Conservation (phyloP, 2,888 invertebrate species). For the Nezara viridula region DNA sequence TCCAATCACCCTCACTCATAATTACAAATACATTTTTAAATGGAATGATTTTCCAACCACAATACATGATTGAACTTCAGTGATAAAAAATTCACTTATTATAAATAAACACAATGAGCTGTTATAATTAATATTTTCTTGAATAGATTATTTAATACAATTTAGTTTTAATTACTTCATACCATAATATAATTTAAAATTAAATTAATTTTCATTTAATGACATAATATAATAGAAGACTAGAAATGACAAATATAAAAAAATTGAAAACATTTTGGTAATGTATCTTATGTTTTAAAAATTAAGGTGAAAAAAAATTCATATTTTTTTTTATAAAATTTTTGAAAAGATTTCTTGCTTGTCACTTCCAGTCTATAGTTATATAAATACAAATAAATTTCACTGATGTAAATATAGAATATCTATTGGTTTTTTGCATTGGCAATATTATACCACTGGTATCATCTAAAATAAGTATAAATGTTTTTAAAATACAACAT, state of each 20-base stretch:
- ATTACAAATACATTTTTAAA: conserved; percentile 5
- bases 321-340: too few relatives aligned
- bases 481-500: not conserved
- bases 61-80: not conserved
- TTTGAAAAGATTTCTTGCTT: too few relatives aligned
- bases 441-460: not conserved
- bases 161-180: not conserved
- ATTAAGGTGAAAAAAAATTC: not conserved
- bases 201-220: not conserved
- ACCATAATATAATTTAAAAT: not conserved
- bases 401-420: too few relatives aligned
- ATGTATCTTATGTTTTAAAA: not conserved
- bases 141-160: not conserved
- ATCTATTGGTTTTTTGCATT: too few relatives aligned
- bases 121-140: not conserved
- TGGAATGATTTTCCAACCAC: not conserved
- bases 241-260: not conserved
- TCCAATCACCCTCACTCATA: not conserved
- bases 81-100: too few relatives aligned
- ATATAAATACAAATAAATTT: not conserved
- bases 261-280: not conserved
- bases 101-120: too few relatives aligned
- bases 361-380: not conserved
- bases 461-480: too few relatives aligned
- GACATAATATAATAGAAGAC: not conserved